Evolutionary conservation across 2,113 vertebrate species (phyloP).

Genomic region (Oreochromis aureus): DNA sequence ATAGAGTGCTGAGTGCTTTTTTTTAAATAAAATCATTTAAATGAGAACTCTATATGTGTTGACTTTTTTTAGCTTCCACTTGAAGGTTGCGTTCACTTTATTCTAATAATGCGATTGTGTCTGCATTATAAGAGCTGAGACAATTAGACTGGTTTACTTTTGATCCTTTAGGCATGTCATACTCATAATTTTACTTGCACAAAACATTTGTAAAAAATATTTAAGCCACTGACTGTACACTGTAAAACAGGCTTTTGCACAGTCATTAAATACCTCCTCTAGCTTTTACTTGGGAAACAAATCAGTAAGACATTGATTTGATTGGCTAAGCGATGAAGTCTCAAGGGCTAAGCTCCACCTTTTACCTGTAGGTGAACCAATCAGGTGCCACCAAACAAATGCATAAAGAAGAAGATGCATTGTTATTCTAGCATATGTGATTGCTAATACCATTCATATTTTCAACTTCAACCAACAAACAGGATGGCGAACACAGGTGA

Average conservation of each 20-base stretch:
- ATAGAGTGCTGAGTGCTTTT: neutral
- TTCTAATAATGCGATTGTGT: neutral
- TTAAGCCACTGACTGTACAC: neutral
- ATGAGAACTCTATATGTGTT: neutral
- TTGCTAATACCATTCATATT: neutral
- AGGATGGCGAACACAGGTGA: conserved; percentile 48
- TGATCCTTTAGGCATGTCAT: neutral
- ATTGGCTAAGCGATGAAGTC: neutral
- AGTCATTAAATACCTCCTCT: neutral
- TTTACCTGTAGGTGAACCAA: neutral
- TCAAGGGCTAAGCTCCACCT: neutral
- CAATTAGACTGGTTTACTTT: neutral
- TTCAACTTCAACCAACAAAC: neutral
- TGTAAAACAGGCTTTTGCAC: neutral
- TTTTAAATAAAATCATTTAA: conserved; percentile 18
- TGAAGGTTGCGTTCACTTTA: neutral
- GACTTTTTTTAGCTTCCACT: neutral
- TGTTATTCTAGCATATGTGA: neutral
- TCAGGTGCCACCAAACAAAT: neutral
- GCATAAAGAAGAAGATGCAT: neutral
- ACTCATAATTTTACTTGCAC: neutral
- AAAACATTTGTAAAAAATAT: neutral
- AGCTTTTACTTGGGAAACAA: conserved; percentile 45
- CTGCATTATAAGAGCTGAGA: neutral
- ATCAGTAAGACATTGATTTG: neutral